Percentiles rank a stretch among this genome's conserved stretches.
Conservation (phyloP, 2,888 invertebrate species). For the Caenorhabditis sinica region DNA sequence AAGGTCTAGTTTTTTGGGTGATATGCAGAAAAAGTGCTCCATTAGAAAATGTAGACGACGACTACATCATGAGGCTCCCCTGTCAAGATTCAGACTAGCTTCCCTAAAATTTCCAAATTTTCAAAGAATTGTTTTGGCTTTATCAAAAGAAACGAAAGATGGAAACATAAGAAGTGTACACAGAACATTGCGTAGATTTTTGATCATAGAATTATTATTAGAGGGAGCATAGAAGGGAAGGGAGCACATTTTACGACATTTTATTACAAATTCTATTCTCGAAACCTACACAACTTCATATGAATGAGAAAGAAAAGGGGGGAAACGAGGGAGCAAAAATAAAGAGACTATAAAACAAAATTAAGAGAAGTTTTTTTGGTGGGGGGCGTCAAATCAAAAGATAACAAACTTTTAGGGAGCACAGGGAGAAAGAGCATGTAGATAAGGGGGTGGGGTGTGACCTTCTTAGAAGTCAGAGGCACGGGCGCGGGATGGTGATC, state of each 20-base stretch:
- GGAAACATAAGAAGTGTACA: conserved; percentile 38
- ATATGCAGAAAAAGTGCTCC: no score
- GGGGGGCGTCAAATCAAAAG: background rate
- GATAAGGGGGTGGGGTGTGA: conserved; percentile 1
- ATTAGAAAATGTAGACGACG: no score
- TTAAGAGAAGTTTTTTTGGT: conserved; percentile 62
- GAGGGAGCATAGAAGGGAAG: conserved; percentile 19
- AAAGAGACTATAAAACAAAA: conserved; percentile 50
- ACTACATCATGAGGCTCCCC: no score
- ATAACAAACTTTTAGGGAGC: conserved; percentile 44
- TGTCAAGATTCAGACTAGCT: no score
- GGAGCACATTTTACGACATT: conserved; percentile 50
- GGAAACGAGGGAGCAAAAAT: conserved; percentile 2
- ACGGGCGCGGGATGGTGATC: conserved; percentile 80
- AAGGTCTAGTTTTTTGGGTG: no score
- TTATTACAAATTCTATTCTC: conserved; percentile 50
- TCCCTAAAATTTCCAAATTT: background rate
- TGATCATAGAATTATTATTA: conserved; percentile 51
- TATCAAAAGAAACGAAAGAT: conserved; percentile 4
- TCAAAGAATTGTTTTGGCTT: conserved; percentile 13
- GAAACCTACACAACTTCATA: conserved; percentile 60
- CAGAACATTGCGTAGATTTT: conserved; percentile 59
- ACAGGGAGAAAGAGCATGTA: conserved; percentile 58
- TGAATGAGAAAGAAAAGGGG: no score
- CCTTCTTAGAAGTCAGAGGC: conserved; percentile 71